Evolutionary conservation across 2,888 invertebrate species (phyloP).

Genomic region (Axea sp.): DNA sequence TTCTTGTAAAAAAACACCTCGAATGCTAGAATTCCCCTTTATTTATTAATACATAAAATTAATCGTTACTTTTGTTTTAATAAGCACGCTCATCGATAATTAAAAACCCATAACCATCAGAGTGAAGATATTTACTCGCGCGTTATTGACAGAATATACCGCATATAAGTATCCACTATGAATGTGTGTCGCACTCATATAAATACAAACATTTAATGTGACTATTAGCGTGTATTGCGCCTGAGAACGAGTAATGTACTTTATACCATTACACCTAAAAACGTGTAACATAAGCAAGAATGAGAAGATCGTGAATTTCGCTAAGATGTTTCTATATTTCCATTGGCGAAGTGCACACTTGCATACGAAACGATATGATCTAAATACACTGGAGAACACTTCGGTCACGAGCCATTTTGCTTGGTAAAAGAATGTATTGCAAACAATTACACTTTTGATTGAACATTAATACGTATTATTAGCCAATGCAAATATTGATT

Average conservation of each 20-base stretch:
- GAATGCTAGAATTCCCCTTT: too few relatives aligned
- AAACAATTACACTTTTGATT: too few relatives aligned
- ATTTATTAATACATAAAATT: background rate
- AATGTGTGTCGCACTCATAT: conserved; percentile 44
- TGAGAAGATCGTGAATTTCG: conserved; percentile 49
- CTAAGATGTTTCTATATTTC: conserved; percentile 53
- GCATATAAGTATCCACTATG: background rate
- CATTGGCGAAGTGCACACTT: conserved; percentile 49
- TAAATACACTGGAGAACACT: conserved; percentile 8
- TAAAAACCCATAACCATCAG: background rate
- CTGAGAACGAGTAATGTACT: conserved; percentile 30
- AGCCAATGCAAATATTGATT: too few relatives aligned
- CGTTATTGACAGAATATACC: conserved; percentile 22
- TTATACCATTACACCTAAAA: conserved; percentile 43
- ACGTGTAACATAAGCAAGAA: conserved; percentile 55
- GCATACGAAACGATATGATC: conserved; percentile 42
- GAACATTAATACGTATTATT: too few relatives aligned
- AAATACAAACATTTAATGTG: conserved; percentile 46
- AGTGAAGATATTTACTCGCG: too few relatives aligned
- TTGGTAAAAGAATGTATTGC: too few relatives aligned
- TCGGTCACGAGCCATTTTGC: conserved; percentile 22
- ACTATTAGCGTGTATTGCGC: conserved; percentile 44
- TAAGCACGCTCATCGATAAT: conserved; percentile 3
- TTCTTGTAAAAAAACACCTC: too few relatives aligned
- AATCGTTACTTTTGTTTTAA: background rate